Base-by-base conservation (phyloP, 2,888 invertebrate genomes). In the Amiota mariae region DNA sequence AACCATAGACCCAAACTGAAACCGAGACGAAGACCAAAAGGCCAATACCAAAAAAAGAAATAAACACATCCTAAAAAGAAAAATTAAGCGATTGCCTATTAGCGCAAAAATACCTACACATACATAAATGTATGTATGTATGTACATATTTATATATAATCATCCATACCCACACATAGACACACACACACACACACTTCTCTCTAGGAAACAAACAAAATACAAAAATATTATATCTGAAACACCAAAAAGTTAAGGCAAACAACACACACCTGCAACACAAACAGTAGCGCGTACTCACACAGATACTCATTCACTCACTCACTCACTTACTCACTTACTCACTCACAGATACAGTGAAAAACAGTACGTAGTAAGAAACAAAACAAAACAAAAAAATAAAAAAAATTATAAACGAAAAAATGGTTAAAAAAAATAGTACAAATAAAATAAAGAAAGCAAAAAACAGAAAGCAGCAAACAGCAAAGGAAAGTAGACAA, bases 381-480 rank as follows among this genome's bases (percentile, higher is more conserved):
- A 70, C 46, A 20, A 49, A 48, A 73, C 18, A 73, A 72, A 6
- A 59, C 47, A 70, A 46, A 20, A 10, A 51, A 36, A 70, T n/a
- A n/a, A n/a, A n/a, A 64, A 67, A 12, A 66, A 15, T 18, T 51
- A 73, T 48, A 73, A 59, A 48, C 10, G 59, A 61, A 73, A 73
- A 67, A 51, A 10, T 12, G 12, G 18, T 1, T 24, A 24, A 71
- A 49, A 24, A 4, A 70, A 56, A 54, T 71, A 57, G 13, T n/a
- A 56, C 49, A 72, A 57, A 6, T 15, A 48, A 13, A 48, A 12
- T 20, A 18, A 61, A 36, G 24, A 2, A 15, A 68, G 20, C 48
- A 70, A 57, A 57, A 68, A 68, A 47, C 48, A 70, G 57, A 57
- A 68, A 77, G 76, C 82, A 74, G 36, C 72, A 70, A 63, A 24